phyloP scores from a whole-genome alignment of 2,113 vertebrate species.

The Thalassoma bifasciatum region DNA sequence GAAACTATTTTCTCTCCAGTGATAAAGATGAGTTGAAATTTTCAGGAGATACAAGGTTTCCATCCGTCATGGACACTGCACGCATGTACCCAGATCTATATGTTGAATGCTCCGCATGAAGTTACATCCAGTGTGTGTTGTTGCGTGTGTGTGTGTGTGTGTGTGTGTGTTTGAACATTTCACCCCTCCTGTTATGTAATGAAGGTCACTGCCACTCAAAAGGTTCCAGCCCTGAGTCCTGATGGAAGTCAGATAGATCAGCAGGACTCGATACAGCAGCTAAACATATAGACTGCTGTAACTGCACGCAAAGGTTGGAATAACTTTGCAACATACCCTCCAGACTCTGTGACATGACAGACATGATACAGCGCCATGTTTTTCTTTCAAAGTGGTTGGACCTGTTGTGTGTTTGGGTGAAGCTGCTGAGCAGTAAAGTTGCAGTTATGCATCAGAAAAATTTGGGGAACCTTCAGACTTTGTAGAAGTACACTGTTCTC shows the following conservation, averaged over 20 bases:
- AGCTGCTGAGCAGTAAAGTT: not conserved
- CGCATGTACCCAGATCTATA: not conserved
- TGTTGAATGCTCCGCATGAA: slow-evolving; percentile 6
- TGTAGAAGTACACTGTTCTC: no score
- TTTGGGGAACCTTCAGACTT: no score
- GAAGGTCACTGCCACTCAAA: slow-evolving; percentile 59
- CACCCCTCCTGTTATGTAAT: slow-evolving; percentile 57
- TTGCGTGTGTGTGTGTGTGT: not conserved
- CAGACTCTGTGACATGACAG: not conserved
- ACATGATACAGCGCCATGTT: not conserved
- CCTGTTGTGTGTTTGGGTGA: not conserved
- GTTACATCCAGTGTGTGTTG: not conserved
- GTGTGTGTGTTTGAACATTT: slow-evolving; percentile 18
- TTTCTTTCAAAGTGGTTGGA: not conserved
- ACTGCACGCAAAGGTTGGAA: slow-evolving; percentile 11
- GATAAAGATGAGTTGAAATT: not conserved
- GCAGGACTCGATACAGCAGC: slow-evolving; percentile 46
- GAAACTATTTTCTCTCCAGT: not conserved
- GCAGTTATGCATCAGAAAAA: no score
- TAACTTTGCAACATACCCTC: slow-evolving; percentile 26
- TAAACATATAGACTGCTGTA: slow-evolving; percentile 7
- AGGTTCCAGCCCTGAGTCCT: slow-evolving; percentile 45
- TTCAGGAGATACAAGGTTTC: slow-evolving; percentile 9
- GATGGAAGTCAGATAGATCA: slow-evolving; percentile 58
- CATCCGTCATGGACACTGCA: not conserved